A percentile compares a stretch with the other conserved stretches of the same genome.
These are phyloP conservation scores for Harpalus rufipes DNA, from an alignment of 2,888 invertebrate species.

Conservation along the genomic window DNA sequence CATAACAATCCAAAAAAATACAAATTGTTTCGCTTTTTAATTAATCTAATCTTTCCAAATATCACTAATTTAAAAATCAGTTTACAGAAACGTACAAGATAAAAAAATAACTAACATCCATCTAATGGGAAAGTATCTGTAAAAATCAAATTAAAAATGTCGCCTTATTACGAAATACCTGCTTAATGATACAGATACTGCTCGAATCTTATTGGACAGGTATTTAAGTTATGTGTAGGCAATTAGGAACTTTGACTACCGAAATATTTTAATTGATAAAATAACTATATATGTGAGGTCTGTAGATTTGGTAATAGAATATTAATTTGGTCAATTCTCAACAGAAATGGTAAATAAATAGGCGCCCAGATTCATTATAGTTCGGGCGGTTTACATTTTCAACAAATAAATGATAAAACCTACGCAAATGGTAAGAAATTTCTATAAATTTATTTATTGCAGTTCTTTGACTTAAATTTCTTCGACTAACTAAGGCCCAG, in stretches of 20 bases:
- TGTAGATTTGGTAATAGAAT: background rate
- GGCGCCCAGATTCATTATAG: too few species aligned
- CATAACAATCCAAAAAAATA: background rate
- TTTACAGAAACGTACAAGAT: conserved; percentile 21
- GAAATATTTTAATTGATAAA: conserved; percentile 63
- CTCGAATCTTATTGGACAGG: conserved; percentile 37
- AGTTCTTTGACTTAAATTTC: too few species aligned
- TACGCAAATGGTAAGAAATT: too few species aligned
- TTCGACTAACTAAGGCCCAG: too few species aligned
- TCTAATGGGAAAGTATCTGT: conserved; percentile 57
- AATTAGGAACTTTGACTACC: conserved; percentile 55
- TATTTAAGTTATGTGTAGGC: conserved; percentile 56
- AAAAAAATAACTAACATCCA: conserved; percentile 34
- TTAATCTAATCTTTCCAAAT: conserved; percentile 38
- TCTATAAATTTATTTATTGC: too few species aligned
- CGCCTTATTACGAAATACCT: conserved; percentile 60
- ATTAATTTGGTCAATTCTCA: too few species aligned
- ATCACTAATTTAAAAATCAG: conserved; percentile 50
- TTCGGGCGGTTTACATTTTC: too few species aligned
- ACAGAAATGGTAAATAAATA: too few species aligned
- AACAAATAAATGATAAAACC: too few species aligned
- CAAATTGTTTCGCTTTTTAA: conserved; percentile 19
- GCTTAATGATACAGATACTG: conserved; percentile 53
- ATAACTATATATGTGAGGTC: conserved; percentile 53
- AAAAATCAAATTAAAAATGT: conserved; percentile 61